Percentiles rank a stretch among this genome's conserved stretches.
Conservation (phyloP, 1,140 invertebrate genomes). For the Procambarus virginalis region DNA sequence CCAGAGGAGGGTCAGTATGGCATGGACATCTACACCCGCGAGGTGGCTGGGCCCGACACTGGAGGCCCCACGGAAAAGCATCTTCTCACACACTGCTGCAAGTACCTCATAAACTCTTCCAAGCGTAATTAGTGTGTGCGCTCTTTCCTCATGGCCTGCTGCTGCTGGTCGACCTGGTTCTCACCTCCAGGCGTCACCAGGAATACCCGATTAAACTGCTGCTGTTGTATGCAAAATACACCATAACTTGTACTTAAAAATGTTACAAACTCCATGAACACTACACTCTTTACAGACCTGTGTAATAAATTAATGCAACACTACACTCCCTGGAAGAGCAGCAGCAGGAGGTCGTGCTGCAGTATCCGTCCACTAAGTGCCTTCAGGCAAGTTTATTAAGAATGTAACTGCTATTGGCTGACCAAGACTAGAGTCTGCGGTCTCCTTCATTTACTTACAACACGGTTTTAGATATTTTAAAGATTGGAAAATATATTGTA, state of each 20-base stretch:
- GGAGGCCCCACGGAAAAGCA: slow-evolving; percentile 88
- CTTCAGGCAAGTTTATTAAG: neutral
- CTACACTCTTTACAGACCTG: neutral
- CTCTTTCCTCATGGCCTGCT: neutral
- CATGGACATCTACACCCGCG: slow-evolving; percentile 96
- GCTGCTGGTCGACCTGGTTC: neutral
- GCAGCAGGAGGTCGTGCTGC: neutral
- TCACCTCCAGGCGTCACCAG: neutral
- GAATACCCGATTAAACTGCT: neutral
- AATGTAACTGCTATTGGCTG: neutral
- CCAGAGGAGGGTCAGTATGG: slow-evolving; percentile 97
- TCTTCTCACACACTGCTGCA: slow-evolving; percentile 97
- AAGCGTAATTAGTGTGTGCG: slow-evolving; percentile 62
- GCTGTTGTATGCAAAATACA: neutral
- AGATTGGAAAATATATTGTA: neutral
- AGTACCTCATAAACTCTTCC: slow-evolving; percentile 97
- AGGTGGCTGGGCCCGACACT: slow-evolving; percentile 78
- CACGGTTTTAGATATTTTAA: neutral
- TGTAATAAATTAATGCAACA: neutral
- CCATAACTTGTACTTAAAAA: neutral
- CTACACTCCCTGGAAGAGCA: neutral
- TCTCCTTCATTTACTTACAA: neutral
- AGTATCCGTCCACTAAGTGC: slow-evolving; percentile 2
- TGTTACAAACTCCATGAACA: neutral
- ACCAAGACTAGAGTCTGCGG: neutral